These are phyloP conservation scores for Loriculus beryllinus DNA, from an alignment of 2,797 vertebrate genomes.

Conservation along the genomic window DNA sequence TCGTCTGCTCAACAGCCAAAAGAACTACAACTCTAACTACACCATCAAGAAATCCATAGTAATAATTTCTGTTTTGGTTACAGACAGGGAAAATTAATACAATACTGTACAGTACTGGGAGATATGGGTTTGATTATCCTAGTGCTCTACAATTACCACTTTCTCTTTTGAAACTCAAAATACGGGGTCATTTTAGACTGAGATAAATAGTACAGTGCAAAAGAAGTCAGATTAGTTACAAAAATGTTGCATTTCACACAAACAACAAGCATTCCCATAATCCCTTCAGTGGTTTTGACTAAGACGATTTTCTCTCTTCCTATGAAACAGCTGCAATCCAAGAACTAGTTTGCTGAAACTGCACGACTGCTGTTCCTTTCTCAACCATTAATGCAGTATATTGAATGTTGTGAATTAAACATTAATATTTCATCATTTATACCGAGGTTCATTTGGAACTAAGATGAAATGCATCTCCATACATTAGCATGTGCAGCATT, in stretches of 20 bases:
- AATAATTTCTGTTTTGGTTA: background rate
- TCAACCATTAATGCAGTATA: background rate
- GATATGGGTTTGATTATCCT: background rate
- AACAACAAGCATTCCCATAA: background rate
- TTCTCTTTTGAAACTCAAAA: background rate
- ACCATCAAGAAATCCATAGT: background rate
- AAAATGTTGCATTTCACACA: background rate
- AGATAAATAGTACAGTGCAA: background rate
- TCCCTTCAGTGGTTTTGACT: background rate
- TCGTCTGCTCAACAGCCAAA: background rate
- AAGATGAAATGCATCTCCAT: background rate
- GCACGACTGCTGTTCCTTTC: background rate
- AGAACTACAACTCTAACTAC: background rate
- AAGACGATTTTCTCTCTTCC: background rate
- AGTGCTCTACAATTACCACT: background rate
- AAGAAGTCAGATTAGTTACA: background rate
- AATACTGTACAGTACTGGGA: background rate
- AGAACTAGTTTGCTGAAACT: background rate
- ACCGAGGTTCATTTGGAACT: background rate
- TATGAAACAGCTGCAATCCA: background rate
- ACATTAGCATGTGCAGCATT: accelerated
- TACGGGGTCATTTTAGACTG: background rate
- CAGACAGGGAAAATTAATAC: background rate
- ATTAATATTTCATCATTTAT: background rate
- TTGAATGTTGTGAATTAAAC: background rate